phyloP scores from a whole-genome alignment of 2,888 invertebrate species.

The Blastobasis adustella region DNA sequence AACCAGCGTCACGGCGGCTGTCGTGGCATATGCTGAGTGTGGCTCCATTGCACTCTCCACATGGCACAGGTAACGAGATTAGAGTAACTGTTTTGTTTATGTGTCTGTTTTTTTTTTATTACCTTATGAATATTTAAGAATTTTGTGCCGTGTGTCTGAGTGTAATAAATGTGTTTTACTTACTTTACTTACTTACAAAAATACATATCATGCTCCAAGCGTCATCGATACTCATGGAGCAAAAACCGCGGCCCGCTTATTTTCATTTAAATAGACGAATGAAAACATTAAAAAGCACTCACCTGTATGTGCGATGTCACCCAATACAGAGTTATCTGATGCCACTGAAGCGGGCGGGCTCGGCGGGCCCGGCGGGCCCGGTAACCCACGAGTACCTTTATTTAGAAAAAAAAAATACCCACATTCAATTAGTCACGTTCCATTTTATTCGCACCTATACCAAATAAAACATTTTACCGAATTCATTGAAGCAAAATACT shows the following conservation, averaged over 20 bases:
- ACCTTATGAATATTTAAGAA: background rate
- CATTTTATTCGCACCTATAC: no score
- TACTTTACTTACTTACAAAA: no score
- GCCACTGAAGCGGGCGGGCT: slow-evolving; percentile 32
- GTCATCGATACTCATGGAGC: no score
- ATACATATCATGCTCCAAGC: no score
- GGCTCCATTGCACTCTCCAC: no score
- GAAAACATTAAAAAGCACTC: slow-evolving; percentile 12
- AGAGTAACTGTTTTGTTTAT: no score
- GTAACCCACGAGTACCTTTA: slow-evolving; percentile 34
- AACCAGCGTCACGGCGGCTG: no score
- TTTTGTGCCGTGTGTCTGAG: background rate
- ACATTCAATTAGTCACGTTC: no score
- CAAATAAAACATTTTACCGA: no score
- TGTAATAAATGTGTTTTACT: background rate
- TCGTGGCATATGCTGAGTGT: no score
- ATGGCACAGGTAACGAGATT: no score
- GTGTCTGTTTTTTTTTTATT: background rate
- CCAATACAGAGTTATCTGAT: slow-evolving; percentile 44
- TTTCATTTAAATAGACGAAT: background rate
- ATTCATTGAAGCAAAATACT: no score
- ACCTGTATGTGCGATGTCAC: slow-evolving; percentile 39
- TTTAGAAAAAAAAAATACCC: background rate
- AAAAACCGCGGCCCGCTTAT: background rate
- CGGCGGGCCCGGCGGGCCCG: slow-evolving; percentile 40